Evolutionary conservation across 2,888 invertebrate genomes (phyloP).

Genomic region (Agrypnus murinus): DNA sequence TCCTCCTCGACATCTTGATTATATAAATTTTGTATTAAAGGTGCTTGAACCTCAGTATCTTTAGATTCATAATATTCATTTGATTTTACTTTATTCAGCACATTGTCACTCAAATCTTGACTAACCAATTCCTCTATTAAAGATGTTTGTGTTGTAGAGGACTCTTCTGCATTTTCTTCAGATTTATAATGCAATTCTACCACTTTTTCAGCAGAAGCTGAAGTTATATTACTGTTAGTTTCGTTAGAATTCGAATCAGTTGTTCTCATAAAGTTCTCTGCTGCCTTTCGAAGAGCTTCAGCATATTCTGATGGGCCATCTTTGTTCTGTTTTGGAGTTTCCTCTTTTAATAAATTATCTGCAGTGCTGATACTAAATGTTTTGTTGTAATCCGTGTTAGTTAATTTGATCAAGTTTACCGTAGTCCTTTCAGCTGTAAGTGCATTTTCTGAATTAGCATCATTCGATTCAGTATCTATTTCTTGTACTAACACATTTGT

Average conservation of each 20-base stretch:
- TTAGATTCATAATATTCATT: no score
- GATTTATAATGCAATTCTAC: no score
- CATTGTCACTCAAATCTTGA: no score
- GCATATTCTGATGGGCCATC: not conserved
- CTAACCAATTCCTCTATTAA: conserved; percentile 26
- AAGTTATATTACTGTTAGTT: conserved; percentile 48
- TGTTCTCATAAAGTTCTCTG: conserved; percentile 16
- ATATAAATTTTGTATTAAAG: no score
- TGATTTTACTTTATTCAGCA: no score
- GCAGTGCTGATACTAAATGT: not conserved
- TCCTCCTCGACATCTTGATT: conserved; percentile 33
- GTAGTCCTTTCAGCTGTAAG: no score
- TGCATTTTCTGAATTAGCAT: no score
- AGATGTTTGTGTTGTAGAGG: no score
- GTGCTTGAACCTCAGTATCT: no score
- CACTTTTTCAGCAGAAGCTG: no score
- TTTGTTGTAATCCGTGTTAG: no score
- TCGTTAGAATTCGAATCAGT: conserved; percentile 53
- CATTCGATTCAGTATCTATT: not conserved
- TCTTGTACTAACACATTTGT: conserved; percentile 35
- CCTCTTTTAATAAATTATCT: not conserved
- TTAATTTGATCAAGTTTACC: no score
- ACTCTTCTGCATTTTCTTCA: conserved; percentile 1
- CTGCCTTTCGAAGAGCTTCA: not conserved
- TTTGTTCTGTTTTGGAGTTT: not conserved